Conservation (phyloP, 2,113 vertebrate genomes). For the Oryzias curvinotus region DNA sequence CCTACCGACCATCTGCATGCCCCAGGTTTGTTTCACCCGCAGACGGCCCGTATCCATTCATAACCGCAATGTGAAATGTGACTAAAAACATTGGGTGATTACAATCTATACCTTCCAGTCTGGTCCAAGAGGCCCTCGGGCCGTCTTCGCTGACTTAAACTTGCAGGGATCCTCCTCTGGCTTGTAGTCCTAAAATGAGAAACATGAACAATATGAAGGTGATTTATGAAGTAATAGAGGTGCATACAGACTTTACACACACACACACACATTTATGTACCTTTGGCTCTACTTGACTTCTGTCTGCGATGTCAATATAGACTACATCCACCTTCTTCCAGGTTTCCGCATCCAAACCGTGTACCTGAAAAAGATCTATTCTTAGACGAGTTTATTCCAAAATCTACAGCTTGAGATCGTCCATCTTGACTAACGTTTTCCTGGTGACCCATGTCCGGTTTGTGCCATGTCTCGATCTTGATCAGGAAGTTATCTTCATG, state of each 20-base stretch:
- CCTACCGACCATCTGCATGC: too few species aligned
- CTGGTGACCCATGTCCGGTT: constrained; percentile 90
- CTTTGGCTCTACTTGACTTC: constrained; percentile 91
- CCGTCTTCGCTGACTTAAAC: constrained; percentile 93
- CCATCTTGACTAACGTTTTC: constrained; percentile 82
- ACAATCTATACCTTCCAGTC: constrained; percentile 89
- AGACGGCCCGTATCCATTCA: too few species aligned
- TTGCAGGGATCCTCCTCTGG: constrained; percentile 94
- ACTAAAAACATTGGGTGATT: background rate
- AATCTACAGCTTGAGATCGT: constrained; percentile 2
- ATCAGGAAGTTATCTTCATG: constrained; percentile 99
- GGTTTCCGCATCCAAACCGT: constrained; percentile 91
- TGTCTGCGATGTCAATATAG: constrained; percentile 96
- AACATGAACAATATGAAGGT: background rate
- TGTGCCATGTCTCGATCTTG: constrained; percentile 99
- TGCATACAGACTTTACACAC: background rate
- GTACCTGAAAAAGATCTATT: constrained; percentile 79
- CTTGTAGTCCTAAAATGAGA: constrained; percentile 89
- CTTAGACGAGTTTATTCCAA: background rate
- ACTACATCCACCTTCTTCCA: constrained; percentile 97
- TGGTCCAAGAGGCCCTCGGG: constrained; percentile 89
- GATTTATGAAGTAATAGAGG: background rate
- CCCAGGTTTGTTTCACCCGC: too few species aligned
- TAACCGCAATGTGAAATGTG: too few species aligned
- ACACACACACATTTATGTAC: constrained; percentile 64